phyloP scores from a whole-genome alignment of 2,797 vertebrate species.

The Ambastaia sidthimunki region DNA sequence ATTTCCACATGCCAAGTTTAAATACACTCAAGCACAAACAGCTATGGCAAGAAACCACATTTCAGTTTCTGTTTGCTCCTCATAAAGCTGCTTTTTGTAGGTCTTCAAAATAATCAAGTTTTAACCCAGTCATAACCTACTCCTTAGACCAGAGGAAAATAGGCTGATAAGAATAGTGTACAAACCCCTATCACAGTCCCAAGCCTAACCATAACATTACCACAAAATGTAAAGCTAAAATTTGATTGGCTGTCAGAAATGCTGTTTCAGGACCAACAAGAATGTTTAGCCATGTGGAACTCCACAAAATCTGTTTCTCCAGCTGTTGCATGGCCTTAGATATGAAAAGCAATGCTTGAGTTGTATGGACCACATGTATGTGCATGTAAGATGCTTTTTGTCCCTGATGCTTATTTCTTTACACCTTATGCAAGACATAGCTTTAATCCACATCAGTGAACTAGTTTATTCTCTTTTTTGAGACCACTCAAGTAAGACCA shows the following conservation, averaged over 20 bases:
- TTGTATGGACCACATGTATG: neutral
- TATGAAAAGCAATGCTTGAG: neutral
- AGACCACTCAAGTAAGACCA: slow-evolving; percentile 26
- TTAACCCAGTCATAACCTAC: too few species aligned
- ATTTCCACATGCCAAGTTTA: neutral
- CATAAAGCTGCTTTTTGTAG: neutral
- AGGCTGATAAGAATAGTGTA: too few species aligned
- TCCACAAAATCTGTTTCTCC: neutral
- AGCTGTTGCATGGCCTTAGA: neutral
- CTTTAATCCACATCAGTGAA: slow-evolving; percentile 19
- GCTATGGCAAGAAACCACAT: neutral
- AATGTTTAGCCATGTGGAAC: neutral
- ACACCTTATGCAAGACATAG: neutral
- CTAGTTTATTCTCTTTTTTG: slow-evolving; percentile 19
- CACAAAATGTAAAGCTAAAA: neutral
- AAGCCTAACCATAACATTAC: too few species aligned
- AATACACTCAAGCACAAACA: neutral
- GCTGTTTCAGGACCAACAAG: too few species aligned
- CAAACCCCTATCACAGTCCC: too few species aligned
- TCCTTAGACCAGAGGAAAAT: too few species aligned
- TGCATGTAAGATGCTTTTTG: neutral
- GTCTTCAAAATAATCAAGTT: too few species aligned
- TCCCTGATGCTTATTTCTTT: neutral
- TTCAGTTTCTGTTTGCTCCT: too few species aligned
- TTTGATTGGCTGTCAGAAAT: neutral